A percentile compares a stretch with the other conserved stretches of the same genome.
Evolutionary conservation across 1,140 invertebrate genomes (phyloP).

Genomic region (Coptotermes formosanus): DNA sequence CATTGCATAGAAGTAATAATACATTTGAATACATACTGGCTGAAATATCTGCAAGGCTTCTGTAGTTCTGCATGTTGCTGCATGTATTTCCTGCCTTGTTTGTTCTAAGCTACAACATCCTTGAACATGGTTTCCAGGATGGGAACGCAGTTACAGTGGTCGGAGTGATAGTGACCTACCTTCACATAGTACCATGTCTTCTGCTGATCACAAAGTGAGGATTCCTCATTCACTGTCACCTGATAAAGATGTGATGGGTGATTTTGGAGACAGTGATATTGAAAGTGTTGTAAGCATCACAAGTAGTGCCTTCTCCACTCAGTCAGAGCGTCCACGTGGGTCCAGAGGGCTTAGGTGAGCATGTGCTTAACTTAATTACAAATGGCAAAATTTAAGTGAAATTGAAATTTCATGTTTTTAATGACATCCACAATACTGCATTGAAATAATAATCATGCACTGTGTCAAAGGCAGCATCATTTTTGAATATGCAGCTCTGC

Average conservation of each 20-base stretch:
- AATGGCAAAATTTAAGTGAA: too few species aligned
- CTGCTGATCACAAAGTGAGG: slow-evolving; percentile 37
- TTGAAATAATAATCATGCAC: too few species aligned
- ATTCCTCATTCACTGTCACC: slow-evolving; percentile 57
- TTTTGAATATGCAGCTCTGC: too few species aligned
- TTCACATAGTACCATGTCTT: slow-evolving; percentile 44
- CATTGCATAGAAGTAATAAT: neutral
- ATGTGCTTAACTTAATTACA: too few species aligned
- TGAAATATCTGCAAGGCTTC: neutral
- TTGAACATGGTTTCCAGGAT: slow-evolving; percentile 50
- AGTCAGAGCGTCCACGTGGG: slow-evolving; percentile 80
- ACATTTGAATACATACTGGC: neutral
- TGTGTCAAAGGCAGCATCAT: too few species aligned
- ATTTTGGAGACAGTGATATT: slow-evolving; percentile 82
- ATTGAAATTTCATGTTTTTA: too few species aligned
- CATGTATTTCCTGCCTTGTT: neutral
- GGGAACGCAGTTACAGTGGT: slow-evolving; percentile 76
- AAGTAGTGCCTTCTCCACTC: slow-evolving; percentile 88
- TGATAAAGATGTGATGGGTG: slow-evolving; percentile 67
- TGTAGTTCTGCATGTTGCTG: neutral
- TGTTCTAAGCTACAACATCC: slow-evolving; percentile 2
- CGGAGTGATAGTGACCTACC: slow-evolving; percentile 79
- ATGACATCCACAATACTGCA: too few species aligned
- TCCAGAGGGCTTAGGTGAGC: slow-evolving; percentile 64
- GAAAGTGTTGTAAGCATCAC: slow-evolving; percentile 83